Conservation (phyloP, 2,797 vertebrate species). For the Spinibarbus caldwelli region DNA sequence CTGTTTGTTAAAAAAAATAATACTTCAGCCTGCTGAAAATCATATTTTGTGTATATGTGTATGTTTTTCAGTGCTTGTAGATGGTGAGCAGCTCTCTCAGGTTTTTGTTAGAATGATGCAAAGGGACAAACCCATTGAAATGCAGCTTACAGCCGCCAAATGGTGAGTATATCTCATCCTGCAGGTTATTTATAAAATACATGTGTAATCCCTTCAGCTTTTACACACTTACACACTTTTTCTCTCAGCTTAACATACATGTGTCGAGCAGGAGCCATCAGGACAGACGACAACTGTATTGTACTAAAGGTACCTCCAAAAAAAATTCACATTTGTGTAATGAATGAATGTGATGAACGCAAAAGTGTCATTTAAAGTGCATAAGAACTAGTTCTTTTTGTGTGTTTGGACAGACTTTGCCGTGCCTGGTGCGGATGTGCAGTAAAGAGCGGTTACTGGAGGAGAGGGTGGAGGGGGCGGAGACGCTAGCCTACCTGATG, state of each 20-base stretch:
- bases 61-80: conserved; percentile 85
- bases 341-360: neutral
- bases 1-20: conserved; percentile 70
- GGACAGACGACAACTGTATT: conserved; percentile 91
- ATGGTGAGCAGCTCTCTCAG: conserved; percentile 93
- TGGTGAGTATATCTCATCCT: conserved; percentile 80
- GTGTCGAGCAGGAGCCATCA: conserved; percentile 97
- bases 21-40: neutral
- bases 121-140: conserved; percentile 97
- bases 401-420: conserved; percentile 82
- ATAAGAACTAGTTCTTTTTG: neutral
- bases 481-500: conserved; percentile 96
- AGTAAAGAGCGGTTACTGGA: conserved; percentile 95
- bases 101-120: conserved; percentile 99
- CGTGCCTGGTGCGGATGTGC: conserved; percentile 98
- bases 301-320: conserved; percentile 87
- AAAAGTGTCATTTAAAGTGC: neutral
- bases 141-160: conserved; percentile 99
- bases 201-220: neutral
- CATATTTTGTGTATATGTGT: conserved; percentile 23
- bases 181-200: neutral
- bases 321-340: neutral
- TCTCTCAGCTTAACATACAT: conserved; percentile 95
- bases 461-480: conserved; percentile 96
- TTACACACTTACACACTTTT: conserved; percentile 41